Conservation (phyloP, 2,888 invertebrate species). For the Mantis religiosa region DNA sequence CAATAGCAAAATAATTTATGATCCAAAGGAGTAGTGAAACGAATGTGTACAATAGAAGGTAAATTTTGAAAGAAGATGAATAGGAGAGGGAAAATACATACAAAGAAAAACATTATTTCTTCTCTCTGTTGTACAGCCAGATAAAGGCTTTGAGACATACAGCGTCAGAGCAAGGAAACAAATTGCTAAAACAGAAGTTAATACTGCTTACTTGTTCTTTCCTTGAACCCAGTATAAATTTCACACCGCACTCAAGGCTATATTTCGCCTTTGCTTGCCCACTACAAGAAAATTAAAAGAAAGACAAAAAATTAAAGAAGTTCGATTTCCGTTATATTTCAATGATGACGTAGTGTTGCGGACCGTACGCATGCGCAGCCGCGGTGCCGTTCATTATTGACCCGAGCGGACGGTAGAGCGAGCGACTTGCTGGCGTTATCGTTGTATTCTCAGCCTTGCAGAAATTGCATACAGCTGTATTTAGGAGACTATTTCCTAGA, state of each 20-base stretch:
- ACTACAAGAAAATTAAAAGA: not conserved
- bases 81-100: too few species aligned
- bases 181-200: too few species aligned
- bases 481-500: not conserved
- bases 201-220: too few species aligned
- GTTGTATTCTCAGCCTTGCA: not conserved
- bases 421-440: not conserved
- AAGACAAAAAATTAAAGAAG: not conserved
- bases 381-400: slow-evolving; percentile 4
- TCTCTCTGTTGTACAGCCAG: too few species aligned
- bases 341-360: not conserved
- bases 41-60: too few species aligned
- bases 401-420: not conserved
- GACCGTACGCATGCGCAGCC: not conserved
- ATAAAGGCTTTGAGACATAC: too few species aligned
- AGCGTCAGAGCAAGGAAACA: too few species aligned
- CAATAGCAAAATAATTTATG: too few species aligned
- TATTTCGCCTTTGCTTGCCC: not conserved
- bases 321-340: slow-evolving; percentile 13
- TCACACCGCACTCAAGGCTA: not conserved
- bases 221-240: not conserved
- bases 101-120: too few species aligned
- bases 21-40: too few species aligned
- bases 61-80: too few species aligned
- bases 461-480: not conserved